Base-by-base conservation (phyloP, 2,797 vertebrate species). In the Scomberomorus guttatus region DNA sequence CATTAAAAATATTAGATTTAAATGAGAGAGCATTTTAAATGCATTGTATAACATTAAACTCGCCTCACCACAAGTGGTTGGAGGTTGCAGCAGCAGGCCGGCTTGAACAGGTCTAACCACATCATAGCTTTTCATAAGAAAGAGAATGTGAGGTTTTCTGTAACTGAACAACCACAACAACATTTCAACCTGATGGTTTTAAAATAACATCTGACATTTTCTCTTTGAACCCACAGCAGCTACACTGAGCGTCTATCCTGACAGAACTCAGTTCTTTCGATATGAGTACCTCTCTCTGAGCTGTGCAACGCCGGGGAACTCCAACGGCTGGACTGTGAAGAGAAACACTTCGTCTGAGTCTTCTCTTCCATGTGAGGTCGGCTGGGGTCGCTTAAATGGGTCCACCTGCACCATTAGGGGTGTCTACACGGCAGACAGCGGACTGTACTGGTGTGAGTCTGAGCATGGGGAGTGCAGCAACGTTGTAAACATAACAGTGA, bases 181-280 rank as follows among this genome's bases (percentile, higher is more conserved):
- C 34, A 37, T 9, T 37, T 37, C 34, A 37, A 9, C 32, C 8
- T 37, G 37, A 6, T 32, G 1, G 37, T 11, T 9, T 37, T 8
- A 37, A 37, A 37, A 37, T 37, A 37, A 8, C 10, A 12, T 37
- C 37, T 37, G 10, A 37, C 37, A 11, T 37, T 2, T 37, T 10
- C 37, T 37, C 9, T 37, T 11, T 37, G 37, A 37, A 27, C 58
- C 34, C 57, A 37, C 65, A 69, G 75, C 58, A 0, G 65, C 75
- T 11, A 15, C 39, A 5, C 51, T 77, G 58, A 77, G 25, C 1
- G 32, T 69, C 27, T n/a, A 15, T 9, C 75, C 75, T 2, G 22
- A 69, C 39, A 69, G 65, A n/a, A 2, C 17, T 20, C 75, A 77
- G 58, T 77, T 77, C 51, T 77, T 77, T 29, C 50, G 15, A 0